Evolutionary conservation across 1,140 invertebrate genomes (phyloP).

Genomic region (Brachystomella parvula): DNA sequence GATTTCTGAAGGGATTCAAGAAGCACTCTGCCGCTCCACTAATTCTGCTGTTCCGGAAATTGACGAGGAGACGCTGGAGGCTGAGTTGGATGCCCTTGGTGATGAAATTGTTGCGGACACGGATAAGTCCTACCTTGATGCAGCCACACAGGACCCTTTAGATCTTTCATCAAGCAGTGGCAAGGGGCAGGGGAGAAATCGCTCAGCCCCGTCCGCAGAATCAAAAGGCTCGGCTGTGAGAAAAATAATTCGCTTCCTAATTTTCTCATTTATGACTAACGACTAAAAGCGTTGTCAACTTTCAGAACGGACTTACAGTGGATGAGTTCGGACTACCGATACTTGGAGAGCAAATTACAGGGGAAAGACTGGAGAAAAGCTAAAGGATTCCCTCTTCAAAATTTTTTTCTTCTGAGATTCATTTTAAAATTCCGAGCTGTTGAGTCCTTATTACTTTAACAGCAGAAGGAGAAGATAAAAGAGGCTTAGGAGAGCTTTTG

Average conservation of each 20-base stretch:
- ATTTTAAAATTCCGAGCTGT: too few relatives aligned
- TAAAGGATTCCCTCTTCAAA: too few relatives aligned
- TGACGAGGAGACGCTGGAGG: background rate
- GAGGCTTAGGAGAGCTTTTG: too few relatives aligned
- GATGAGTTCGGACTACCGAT: background rate
- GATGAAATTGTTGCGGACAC: background rate
- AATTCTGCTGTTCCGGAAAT: background rate
- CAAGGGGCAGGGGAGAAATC: too few relatives aligned
- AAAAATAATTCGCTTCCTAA: too few relatives aligned
- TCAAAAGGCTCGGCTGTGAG: too few relatives aligned
- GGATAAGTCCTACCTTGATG: background rate
- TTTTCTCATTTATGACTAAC: too few relatives aligned
- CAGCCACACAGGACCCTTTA: background rate
- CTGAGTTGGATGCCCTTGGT: conserved; percentile 2
- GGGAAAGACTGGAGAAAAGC: too few relatives aligned
- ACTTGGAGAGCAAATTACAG: background rate
- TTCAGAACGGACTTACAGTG: background rate
- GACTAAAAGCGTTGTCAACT: too few relatives aligned
- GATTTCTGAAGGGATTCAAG: background rate
- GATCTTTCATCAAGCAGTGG: background rate
- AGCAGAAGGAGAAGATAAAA: too few relatives aligned
- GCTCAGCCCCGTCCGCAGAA: background rate
- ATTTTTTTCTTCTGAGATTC: too few relatives aligned
- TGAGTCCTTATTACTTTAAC: too few relatives aligned
- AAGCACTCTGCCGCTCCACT: background rate